phyloP scores from a whole-genome alignment of 2,888 invertebrate genomes.

The Drosophila diplacantha region DNA sequence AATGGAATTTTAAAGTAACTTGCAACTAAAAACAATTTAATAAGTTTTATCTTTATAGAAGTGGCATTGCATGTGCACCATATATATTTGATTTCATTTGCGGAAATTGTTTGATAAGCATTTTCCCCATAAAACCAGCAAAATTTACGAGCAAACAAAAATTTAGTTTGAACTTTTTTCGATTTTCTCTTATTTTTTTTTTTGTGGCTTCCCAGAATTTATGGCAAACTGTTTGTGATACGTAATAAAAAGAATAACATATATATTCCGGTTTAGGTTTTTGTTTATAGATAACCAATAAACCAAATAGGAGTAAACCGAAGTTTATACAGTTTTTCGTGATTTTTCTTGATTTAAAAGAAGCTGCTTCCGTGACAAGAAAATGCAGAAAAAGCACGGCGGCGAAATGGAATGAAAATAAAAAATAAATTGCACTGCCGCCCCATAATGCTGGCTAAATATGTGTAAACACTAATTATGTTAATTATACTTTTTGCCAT shows the following conservation, averaged over 20 bases:
- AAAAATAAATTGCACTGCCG: constrained; percentile 31
- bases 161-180: constrained; percentile 10
- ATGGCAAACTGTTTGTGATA: constrained; percentile 48
- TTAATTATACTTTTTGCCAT: constrained; percentile 57
- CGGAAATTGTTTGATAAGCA: constrained; percentile 44
- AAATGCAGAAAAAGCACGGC: constrained; percentile 4
- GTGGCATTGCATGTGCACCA: not conserved
- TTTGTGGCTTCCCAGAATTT: constrained; percentile 38
- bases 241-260: constrained; percentile 49
- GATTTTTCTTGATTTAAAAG: constrained; percentile 23
- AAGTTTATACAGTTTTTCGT: constrained; percentile 11
- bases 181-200: not conserved
- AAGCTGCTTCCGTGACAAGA: constrained; percentile 18
- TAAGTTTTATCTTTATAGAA: constrained; percentile 14
- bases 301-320: not conserved
- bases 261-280: constrained; percentile 43
- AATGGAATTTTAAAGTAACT: constrained; percentile 16
- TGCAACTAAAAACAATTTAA: constrained; percentile 9
- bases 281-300: constrained; percentile 7
- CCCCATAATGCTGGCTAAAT: constrained; percentile 52
- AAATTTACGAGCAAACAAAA: constrained; percentile 51
- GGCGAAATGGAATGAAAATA: constrained; percentile 6
- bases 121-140: constrained; percentile 14
- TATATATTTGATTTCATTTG: constrained; percentile 21
- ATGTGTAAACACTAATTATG: constrained; percentile 69